Evolutionary conservation across 2,797 vertebrate species (phyloP).

Genomic region (Oreonectes daqikongensis): DNA sequence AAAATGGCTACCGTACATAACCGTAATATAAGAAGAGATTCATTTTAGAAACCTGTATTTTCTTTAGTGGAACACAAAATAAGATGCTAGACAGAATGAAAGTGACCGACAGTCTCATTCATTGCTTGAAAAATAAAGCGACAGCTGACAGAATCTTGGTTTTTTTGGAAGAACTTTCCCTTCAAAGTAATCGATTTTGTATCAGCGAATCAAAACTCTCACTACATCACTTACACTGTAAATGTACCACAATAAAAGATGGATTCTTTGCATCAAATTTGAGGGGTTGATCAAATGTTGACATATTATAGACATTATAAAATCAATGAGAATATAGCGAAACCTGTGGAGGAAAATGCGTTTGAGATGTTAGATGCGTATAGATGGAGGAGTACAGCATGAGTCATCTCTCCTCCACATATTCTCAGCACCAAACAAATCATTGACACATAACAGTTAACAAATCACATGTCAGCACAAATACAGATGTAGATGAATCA

Average conservation of each 20-base stretch:
- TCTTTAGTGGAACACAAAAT: too few species aligned
- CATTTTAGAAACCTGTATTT: too few species aligned
- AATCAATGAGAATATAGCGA: background rate
- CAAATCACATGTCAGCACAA: background rate
- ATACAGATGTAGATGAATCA: background rate
- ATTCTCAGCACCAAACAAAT: slow-evolving; percentile 14
- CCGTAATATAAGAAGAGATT: too few species aligned
- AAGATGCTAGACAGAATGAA: too few species aligned
- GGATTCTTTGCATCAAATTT: background rate
- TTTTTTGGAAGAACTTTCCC: too few species aligned
- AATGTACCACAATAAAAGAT: background rate
- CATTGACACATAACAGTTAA: slow-evolving; percentile 4
- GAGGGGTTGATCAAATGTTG: background rate
- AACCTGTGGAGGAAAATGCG: slow-evolving; percentile 6
- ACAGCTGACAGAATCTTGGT: too few species aligned
- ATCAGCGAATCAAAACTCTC: too few species aligned
- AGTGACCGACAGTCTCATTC: too few species aligned
- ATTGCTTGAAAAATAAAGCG: too few species aligned
- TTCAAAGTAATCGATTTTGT: too few species aligned
- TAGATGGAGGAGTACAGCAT: background rate
- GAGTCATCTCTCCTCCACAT: slow-evolving; percentile 5
- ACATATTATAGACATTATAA: background rate
- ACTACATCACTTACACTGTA: background rate
- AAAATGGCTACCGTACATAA: too few species aligned
- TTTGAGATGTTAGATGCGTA: slow-evolving; percentile 6